These are phyloP conservation scores for Spilogale gracilis DNA, from an alignment of 2,113 vertebrate genomes.

Conservation along the genomic window DNA sequence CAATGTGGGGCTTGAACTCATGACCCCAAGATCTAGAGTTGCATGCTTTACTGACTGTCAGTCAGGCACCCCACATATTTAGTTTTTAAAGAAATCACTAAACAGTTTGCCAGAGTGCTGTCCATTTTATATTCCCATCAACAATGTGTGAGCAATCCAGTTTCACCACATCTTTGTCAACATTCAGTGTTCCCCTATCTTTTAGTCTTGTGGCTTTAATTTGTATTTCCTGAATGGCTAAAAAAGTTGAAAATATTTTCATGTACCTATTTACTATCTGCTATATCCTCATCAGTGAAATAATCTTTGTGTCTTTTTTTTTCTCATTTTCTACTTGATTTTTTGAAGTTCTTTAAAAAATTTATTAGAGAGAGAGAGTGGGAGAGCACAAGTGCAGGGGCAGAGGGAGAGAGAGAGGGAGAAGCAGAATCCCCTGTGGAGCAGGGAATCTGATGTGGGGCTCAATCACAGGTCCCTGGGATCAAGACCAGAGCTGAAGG, in stretches of 20 bases:
- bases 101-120: neutral
- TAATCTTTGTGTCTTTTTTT: neutral
- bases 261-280: neutral
- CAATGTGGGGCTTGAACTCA: neutral
- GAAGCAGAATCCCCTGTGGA: too few relatives aligned
- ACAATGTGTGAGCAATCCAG: neutral
- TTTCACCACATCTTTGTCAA: neutral
- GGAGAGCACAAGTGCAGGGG: too few relatives aligned
- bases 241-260: neutral
- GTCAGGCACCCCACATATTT: neutral
- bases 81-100: neutral
- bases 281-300: neutral
- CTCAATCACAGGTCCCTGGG: too few relatives aligned
- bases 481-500: neutral
- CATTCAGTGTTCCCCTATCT: neutral
- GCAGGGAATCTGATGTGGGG: too few relatives aligned
- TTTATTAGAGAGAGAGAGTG: too few relatives aligned
- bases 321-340: neutral
- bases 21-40: neutral
- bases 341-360: too few relatives aligned
- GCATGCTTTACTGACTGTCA: neutral
- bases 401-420: too few relatives aligned
- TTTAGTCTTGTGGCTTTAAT: neutral
- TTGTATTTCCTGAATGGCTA: neutral
- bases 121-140: neutral